phyloP scores from a whole-genome alignment of 2,888 invertebrate species.

The Cartodere bifasciata region DNA sequence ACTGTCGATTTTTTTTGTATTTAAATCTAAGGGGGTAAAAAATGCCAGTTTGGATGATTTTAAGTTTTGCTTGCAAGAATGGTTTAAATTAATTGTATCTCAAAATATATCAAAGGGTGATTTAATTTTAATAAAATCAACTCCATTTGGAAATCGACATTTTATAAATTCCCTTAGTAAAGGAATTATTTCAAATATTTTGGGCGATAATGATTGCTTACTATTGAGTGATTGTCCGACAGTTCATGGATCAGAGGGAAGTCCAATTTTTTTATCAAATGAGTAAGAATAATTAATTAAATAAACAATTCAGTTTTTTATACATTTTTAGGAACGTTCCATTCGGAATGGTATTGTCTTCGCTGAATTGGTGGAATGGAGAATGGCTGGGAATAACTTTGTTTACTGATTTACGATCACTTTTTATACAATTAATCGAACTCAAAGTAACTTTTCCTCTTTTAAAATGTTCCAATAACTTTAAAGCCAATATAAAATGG shows the following conservation, averaged over 20 bases:
- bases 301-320: too few relatives aligned
- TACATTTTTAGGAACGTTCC: constrained; percentile 21
- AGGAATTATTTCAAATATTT: constrained; percentile 45
- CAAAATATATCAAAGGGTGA: constrained; percentile 12
- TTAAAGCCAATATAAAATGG: too few relatives aligned
- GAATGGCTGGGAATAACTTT: constrained; percentile 52
- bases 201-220: constrained; percentile 40
- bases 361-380: constrained; percentile 48
- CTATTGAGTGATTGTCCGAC: constrained; percentile 46
- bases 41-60: constrained; percentile 8
- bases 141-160: constrained; percentile 37
- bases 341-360: constrained; percentile 43
- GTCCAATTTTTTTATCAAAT: constrained; percentile 38
- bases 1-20: constrained; percentile 16
- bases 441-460: too few relatives aligned
- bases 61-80: constrained; percentile 11
- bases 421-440: constrained; percentile 16
- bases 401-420: constrained; percentile 39
- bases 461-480: too few relatives aligned
- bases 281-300: too few relatives aligned
- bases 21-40: constrained; percentile 11
- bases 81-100: constrained; percentile 13
- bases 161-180: constrained; percentile 44
- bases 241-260: constrained; percentile 48
- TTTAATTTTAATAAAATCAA: constrained; percentile 16